Evolutionary conservation across 2,113 vertebrate genomes (phyloP), one percentile per base, ranked within the genome.

Genomic region (human (Homo sapiens)): DNA sequence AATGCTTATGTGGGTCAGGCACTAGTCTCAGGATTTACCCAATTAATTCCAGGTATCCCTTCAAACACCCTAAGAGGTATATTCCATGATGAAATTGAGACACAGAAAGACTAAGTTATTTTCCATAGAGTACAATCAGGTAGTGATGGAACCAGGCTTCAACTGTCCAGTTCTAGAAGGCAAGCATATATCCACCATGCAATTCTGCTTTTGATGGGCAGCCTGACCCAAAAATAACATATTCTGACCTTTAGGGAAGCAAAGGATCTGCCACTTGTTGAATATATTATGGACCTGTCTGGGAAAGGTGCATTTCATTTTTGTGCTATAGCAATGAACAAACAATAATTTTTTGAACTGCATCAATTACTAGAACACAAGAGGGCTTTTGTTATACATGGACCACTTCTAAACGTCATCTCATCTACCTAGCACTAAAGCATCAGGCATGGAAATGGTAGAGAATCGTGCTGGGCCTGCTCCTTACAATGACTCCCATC

Each of bases 151-250:
- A 1, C 25, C 50, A 40, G 10, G 9, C 5, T 3, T 10, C 6
- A 11, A 1, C n/a, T 14, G 13, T 3, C 38, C 23, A 1, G 4
- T 5, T 18, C 30, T 50, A 4, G 16, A 23, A 45, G 12, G 2
- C 17, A 4, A 38, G 12, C 9, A 2, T 2, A 0, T 4, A 5
- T 6, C 55, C 7, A 2, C 38, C 25, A 3, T 11, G 17, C 1
- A 5, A 6, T 1, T 20, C 40, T 70, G 13, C 30, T 27, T 27
- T 48, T 38, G 2, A 0, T 35, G 14, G 16, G 3, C 17, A 81
- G 40, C 27, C 10, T 30, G 22, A n/a, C n/a, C 11, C 10, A 0
- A 2, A 38, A 32, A 3, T 5, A 3, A n/a, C 10, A 10, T 22
- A 38, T 4, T 0, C 11, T 32, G 30, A 76, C 3, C 64, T 52